These are phyloP conservation scores for Latrodectus hesperus DNA, from an alignment of 2,888 invertebrate genomes.

Conservation along the genomic window DNA sequence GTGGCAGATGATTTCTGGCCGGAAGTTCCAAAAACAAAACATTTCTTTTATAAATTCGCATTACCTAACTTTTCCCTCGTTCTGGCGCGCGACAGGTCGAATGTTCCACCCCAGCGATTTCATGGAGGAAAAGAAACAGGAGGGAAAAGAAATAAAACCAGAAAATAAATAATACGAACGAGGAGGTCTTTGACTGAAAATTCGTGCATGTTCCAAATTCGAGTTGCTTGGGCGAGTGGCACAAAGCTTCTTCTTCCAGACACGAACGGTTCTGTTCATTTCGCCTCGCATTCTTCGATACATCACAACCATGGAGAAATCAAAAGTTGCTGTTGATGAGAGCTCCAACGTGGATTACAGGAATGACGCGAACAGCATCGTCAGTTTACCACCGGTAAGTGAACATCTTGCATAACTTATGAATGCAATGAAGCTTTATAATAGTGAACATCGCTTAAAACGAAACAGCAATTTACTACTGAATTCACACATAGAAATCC, in stretches of 20 bases:
- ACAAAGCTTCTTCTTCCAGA: neutral
- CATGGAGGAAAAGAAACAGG: constrained; percentile 34
- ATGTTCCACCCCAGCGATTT: constrained; percentile 43
- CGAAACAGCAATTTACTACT: neutral
- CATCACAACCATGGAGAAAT: constrained; percentile 55
- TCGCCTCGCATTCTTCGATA: too few relatives aligned
- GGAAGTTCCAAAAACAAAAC: too few relatives aligned
- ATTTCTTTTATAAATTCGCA: too few relatives aligned
- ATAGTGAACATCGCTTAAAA: too few relatives aligned
- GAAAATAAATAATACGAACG: neutral
- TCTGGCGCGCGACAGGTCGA: neutral
- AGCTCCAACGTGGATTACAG: constrained; percentile 74
- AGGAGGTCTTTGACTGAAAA: constrained; percentile 61
- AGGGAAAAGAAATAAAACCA: constrained; percentile 1
- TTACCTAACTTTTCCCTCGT: too few relatives aligned
- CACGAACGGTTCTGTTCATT: too few relatives aligned
- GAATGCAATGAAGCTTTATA: too few relatives aligned
- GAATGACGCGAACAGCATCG: constrained; percentile 76
- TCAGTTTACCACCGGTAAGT: constrained; percentile 78
- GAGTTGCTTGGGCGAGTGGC: constrained; percentile 24
- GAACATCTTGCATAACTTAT: neutral
- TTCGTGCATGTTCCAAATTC: constrained; percentile 52
- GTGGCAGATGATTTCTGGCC: too few relatives aligned
- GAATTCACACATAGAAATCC: neutral
- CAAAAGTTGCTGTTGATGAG: constrained; percentile 66